Base-by-base conservation (phyloP, 1,140 invertebrate species). In the Sarcophaga peregrina region DNA sequence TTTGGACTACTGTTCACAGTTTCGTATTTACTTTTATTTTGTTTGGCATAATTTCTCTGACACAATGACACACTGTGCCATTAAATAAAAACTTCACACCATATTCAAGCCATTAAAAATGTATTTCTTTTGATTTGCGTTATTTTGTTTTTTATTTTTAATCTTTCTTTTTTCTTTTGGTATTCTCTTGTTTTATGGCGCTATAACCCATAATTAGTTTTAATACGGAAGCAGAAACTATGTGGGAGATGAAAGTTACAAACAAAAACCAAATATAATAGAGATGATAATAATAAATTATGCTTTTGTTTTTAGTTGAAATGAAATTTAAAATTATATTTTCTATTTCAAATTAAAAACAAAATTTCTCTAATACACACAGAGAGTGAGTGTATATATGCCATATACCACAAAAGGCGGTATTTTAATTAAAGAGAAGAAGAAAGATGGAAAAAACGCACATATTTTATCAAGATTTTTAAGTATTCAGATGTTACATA, bases 151-250 rank as follows among this genome's bases (percentile, higher is more conserved):
- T 37, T 37, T 37, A 2, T 1, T 37, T 37, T 37, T 37, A 2
- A 37, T 37, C 25, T 37, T 37, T 37, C 25, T 37, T 37, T 37
- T 37, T n/a, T n/a, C n/a, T n/a, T n/a, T 37, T 37, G 25, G 1
- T 37, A 37, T 4, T 37, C 25, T 37, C 25, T 37, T 37, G 25
- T 37, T 37, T 76, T 76, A 46, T 13, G 13, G 13, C 45, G 25
- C 50, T 48, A 48, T 48, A 52, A 50, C 75, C 75, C 47, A 50
- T 50, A 78, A 78, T 78, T 78, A 78, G 48, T 78, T 78, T 45
- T 78, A 78, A 78, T 78, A 78, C 75, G 75, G 75, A 50, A 78
- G 75, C 75, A 50, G 48, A 50, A 78, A 50, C 47, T 76, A 76
- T 78, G 75, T 78, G 75, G 75, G 75, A 78, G 75, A 78, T 50